Evolutionary conservation across 2,888 invertebrate genomes (phyloP), one percentile per base, ranked within the genome.

Genomic region (Cotesia congregata): DNA sequence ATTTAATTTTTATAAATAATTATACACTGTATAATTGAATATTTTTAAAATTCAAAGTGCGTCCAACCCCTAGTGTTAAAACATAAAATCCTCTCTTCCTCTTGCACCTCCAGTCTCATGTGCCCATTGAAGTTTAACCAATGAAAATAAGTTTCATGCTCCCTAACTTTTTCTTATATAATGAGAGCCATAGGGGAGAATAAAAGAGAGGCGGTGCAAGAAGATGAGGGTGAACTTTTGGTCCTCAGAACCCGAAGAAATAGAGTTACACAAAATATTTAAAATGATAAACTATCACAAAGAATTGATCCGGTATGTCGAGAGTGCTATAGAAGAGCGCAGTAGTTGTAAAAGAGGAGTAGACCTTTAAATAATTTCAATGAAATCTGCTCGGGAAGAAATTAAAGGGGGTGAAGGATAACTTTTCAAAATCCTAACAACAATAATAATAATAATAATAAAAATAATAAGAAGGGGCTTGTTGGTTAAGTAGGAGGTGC

Each of bases 401-500:
- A 77, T 67, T 62, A 75, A 73, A 17, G 61, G 67, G 40, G 71
- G 64, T 38, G 65, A 41, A 38, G 20, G 30, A 6, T 61, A 20
- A 62, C 40, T 75, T 75, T 72, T 30, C 3, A 0, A 30, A 30
- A 30, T 30, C 30, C 30, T 30, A 62, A 41, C 64, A 40, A 40
- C 30, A 30, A 62, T 40, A 20, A 30, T 68, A 72, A 67, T 41
- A 69, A 59, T 38, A 39, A 77, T 77, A 76, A 74, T 64, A 72
- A 76, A 80, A 73, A 17, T 73, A 50, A n/a, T 38, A 78, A 80
- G 83, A 82, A 79, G 82, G 83, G 76, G 77, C 76, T 69, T 80
- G 83, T 86, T 80, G 65, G 85, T 86, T 85, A 86, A 86, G 87
- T 86, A 84, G 86, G 86, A 86, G 87, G 86, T 86, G 86, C 86